A percentile compares a stretch with the other conserved stretches of the same genome.
phyloP scores from a whole-genome alignment of 2,888 invertebrate genomes.

The Amitus sp. region DNA sequence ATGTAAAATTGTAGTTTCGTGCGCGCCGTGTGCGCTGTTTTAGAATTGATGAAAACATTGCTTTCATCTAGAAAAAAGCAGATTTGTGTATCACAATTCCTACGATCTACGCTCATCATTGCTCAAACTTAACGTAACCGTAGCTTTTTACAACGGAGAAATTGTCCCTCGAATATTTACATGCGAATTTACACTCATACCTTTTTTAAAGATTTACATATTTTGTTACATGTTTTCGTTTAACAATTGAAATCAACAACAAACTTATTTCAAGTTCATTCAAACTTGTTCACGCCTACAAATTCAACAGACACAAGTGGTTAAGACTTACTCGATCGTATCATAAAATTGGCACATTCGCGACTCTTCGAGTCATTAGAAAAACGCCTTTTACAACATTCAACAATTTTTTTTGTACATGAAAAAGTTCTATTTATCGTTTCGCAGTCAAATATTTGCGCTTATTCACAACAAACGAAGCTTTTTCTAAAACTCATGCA shows the following conservation, averaged over 20 bases:
- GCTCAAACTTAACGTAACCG: background rate
- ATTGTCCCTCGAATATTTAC: background rate
- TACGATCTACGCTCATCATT: background rate
- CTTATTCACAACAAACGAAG: too few relatives aligned
- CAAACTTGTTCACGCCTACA: background rate
- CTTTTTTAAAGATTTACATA: too few relatives aligned
- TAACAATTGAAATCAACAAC: background rate
- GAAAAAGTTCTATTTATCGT: too few relatives aligned
- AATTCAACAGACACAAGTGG: constrained; percentile 1
- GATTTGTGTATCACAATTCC: constrained; percentile 1
- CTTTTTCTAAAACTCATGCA: too few relatives aligned
- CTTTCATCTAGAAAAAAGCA: background rate
- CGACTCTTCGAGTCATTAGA: constrained; percentile 34
- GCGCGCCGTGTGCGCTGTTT: constrained; percentile 6
- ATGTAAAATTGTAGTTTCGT: too few relatives aligned
- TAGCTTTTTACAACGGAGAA: background rate
- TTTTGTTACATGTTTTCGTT: too few relatives aligned
- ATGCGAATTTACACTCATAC: constrained; percentile 4
- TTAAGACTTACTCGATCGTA: background rate
- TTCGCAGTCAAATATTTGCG: background rate
- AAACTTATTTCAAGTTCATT: too few relatives aligned
- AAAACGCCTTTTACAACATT: background rate
- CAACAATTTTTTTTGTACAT: background rate
- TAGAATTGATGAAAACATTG: background rate
- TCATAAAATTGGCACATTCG: constrained; percentile 31